A percentile compares a stretch with the other conserved stretches of the same genome.
These are phyloP conservation scores for Argyrosomus japonicus DNA, from an alignment of 2,113 vertebrate genomes.

Conservation along the genomic window DNA sequence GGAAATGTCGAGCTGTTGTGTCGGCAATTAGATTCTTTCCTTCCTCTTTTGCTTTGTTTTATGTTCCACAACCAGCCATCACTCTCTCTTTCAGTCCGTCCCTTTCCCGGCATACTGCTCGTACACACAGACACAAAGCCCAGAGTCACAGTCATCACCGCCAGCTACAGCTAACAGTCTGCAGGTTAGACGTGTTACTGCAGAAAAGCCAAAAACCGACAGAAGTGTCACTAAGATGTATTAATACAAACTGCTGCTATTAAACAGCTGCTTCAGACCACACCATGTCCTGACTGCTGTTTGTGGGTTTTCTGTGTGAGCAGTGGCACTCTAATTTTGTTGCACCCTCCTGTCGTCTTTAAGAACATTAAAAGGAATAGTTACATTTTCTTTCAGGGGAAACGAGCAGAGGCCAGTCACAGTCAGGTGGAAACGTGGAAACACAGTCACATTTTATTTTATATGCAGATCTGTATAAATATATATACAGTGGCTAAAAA, in stretches of 20 bases:
- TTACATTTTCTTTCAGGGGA: background rate
- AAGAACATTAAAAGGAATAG: background rate
- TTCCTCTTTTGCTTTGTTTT: slow-evolving; percentile 45
- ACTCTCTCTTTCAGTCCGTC: background rate
- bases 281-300: background rate
- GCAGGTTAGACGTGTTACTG: background rate
- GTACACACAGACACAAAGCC: background rate
- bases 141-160: background rate
- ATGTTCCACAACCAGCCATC: background rate
- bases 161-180: background rate
- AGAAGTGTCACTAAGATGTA: background rate
- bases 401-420: background rate
- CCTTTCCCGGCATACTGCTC: background rate
- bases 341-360: background rate
- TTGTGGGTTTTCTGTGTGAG: background rate
- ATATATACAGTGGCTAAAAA: background rate
- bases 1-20: slow-evolving; percentile 22
- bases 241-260: background rate
- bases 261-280: background rate
- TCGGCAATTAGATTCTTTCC: slow-evolving; percentile 26
- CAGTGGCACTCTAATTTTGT: background rate
- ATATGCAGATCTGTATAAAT: background rate
- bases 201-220: background rate
- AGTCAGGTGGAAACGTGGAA: background rate
- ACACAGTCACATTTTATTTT: slow-evolving; percentile 1